Base-by-base conservation (phyloP, 92 coral and sea anemone species). In the Epizoanthus stellaris region DNA sequence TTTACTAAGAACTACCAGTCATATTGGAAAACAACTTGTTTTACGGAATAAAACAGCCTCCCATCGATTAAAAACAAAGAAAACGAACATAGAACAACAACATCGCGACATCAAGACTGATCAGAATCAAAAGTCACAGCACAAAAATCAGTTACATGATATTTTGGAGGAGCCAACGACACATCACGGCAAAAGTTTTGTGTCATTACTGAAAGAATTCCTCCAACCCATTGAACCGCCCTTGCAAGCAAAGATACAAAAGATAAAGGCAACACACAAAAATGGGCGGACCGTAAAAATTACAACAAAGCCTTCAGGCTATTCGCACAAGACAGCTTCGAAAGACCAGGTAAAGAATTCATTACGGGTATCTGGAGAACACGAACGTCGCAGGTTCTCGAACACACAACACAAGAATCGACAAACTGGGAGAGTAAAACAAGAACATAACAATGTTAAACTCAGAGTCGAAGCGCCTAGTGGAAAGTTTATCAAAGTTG, bases 201-300 rank as follows among this genome's bases (percentile, higher is more conserved):
- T 79, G 47, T 63, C 61, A 39, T 39, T 39, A 21, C 30, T 79
- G 15, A 45, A 61, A 34, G 16, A 63, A 42, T 43, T 7, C 36
- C 67, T 79, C 49, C 72, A 79, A 53, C 83, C 83, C 39, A 21
- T 17, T 20, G 23, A 79, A 19, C 52, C 56, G 10, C 34, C 34
- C 7, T 54, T 16, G 25, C 25, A 79, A 19, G 61, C 23, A 79
- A 4, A 12, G 1, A 63, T n/a, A 63, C 64, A 63, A 39, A 13
- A 21, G 16, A 63, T 3, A 43, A 7, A 45, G 34, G 34, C 4
- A 43, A 79, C 14, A n/a, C 53, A 57, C 38, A n/a, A 5, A 14
- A 63, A 8, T 20, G 43, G 73, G 71, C 54, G 43, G 34, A 45
- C 8, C 40, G 25, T 4, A 15, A 63, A 23, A 39, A 16, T 53